These are phyloP conservation scores for Thunnus albacares DNA, from an alignment of 2,797 vertebrate genomes.

Conservation along the genomic window DNA sequence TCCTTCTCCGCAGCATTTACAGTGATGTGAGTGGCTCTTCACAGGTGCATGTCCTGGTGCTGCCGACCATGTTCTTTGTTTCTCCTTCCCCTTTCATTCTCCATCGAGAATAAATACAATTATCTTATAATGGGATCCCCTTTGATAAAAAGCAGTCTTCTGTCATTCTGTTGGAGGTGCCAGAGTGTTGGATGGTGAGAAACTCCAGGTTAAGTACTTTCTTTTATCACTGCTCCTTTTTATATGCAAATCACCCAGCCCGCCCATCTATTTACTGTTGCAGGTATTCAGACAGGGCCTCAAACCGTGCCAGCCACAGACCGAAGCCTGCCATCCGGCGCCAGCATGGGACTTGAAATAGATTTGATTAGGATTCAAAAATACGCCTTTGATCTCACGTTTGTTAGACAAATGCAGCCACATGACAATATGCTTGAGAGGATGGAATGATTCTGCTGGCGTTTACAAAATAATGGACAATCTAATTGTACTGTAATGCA, in stretches of 20 bases:
- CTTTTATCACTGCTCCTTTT: conserved; percentile 85
- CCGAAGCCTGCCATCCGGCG: conserved; percentile 59
- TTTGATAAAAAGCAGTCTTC: conserved; percentile 82
- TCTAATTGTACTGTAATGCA: conserved; percentile 81
- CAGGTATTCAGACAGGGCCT: conserved; percentile 81
- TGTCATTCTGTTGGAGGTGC: conserved; percentile 81
- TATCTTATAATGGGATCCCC: conserved; percentile 85
- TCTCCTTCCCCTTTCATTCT: conserved; percentile 60
- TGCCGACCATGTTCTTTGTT: conserved; percentile 68
- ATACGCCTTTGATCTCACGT: conserved; percentile 80
- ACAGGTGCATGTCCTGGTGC: conserved; percentile 48
- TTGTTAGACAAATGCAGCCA: conserved; percentile 80
- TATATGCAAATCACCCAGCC: conserved; percentile 85
- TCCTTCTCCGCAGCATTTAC: conserved; percentile 27
- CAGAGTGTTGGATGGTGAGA: conserved; percentile 81
- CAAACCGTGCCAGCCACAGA: conserved; percentile 69
- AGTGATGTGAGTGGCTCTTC: conserved; percentile 45
- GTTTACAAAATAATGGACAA: conserved; percentile 83
- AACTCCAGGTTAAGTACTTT: conserved; percentile 86
- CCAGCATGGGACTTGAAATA: conserved; percentile 75
- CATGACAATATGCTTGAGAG: conserved; percentile 76
- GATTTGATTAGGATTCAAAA: conserved; percentile 84
- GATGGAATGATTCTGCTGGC: conserved; percentile 75
- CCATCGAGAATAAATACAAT: conserved; percentile 82
- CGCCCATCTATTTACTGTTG: conserved; percentile 85